phyloP scores from a whole-genome alignment of 2,797 vertebrate genomes.

The Pseudomugil tenellus region DNA sequence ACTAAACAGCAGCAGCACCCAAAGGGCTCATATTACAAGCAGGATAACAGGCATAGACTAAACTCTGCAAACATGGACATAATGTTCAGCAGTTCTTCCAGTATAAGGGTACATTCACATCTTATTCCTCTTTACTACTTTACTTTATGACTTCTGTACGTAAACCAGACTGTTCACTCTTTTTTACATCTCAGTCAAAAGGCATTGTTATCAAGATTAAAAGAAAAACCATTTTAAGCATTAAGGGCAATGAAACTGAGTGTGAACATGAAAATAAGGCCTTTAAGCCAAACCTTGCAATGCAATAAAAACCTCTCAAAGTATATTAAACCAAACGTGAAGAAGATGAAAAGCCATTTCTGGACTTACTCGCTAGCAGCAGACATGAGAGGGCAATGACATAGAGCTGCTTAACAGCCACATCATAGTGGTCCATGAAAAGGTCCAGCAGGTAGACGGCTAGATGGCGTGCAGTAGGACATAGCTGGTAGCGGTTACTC shows the following conservation, averaged over 20 bases:
- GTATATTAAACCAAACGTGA: neutral
- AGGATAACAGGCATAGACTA: slow-evolving; percentile 40
- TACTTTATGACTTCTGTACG: slow-evolving; percentile 46
- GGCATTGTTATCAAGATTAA: slow-evolving; percentile 1
- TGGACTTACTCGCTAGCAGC: slow-evolving; percentile 90
- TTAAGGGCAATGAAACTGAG: neutral
- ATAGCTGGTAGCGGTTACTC: slow-evolving; percentile 88
- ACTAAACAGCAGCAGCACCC: slow-evolving; percentile 8
- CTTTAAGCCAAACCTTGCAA: neutral
- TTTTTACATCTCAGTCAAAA: slow-evolving; percentile 5
- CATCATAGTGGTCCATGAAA: slow-evolving; percentile 88
- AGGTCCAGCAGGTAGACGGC: slow-evolving; percentile 91
- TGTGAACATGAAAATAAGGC: no score
- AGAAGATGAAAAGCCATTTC: neutral
- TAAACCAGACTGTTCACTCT: slow-evolving; percentile 29
- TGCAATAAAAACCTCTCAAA: no score
- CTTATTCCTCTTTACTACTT: slow-evolving; percentile 32
- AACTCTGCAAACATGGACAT: slow-evolving; percentile 31
- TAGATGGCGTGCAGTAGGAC: slow-evolving; percentile 88
- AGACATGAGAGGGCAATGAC: slow-evolving; percentile 88
- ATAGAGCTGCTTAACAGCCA: slow-evolving; percentile 88
- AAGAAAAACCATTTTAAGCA: neutral
- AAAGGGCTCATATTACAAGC: slow-evolving; percentile 38
- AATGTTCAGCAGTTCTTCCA: slow-evolving; percentile 29
- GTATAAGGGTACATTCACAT: neutral